Base-by-base conservation (phyloP, 2,797 vertebrate genomes). In the Etheostoma nigrum region DNA sequence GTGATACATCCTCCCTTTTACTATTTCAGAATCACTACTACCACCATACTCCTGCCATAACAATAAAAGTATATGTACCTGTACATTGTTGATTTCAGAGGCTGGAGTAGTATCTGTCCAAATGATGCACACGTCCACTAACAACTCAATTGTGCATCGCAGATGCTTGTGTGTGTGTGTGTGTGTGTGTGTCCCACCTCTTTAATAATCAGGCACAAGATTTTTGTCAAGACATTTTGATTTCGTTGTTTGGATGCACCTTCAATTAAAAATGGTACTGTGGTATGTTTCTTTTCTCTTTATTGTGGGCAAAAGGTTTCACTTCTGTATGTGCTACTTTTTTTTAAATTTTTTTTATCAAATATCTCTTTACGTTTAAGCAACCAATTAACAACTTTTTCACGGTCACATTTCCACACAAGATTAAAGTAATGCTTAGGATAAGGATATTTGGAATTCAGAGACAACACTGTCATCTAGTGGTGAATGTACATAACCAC, bases 391-490 rank as follows among this genome's bases (percentile, higher is more conserved):
- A 40, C 36, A 11, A 40, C 21, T 74, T 77, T 67, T 72, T 58
- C 25, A 23, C 11, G 10, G 68, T 58, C 78, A 33, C 69, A 71
- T 89, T 85, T 81, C 64, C 15, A 25, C 70, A 64, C 62, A 67
- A 79, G 66, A 87, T 84, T 87, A 88, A 14, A 36, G 76, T 84
- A 79, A 81, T 49, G 33, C 57, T 79, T 15, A 10, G 48, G 74
- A 30, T 30, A 79, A 79, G 13, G 61, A n/a, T 11, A 6, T 51
- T 10, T 75, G 74, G 51, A 77, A 33, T 12, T 1, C 2, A 82
- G 27, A 76, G 36, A 67, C 30, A 83, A 69, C 48, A 70, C 30
- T 70, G 83, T 0, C 86, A 85, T 74, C 92, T 87, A 78, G 80
- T 83, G 88, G 88, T 74, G 4, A 74, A 1, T 40, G 8, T 40